Evolutionary conservation across 2,797 vertebrate species (phyloP).

Genomic region (Margarornis squamiger): DNA sequence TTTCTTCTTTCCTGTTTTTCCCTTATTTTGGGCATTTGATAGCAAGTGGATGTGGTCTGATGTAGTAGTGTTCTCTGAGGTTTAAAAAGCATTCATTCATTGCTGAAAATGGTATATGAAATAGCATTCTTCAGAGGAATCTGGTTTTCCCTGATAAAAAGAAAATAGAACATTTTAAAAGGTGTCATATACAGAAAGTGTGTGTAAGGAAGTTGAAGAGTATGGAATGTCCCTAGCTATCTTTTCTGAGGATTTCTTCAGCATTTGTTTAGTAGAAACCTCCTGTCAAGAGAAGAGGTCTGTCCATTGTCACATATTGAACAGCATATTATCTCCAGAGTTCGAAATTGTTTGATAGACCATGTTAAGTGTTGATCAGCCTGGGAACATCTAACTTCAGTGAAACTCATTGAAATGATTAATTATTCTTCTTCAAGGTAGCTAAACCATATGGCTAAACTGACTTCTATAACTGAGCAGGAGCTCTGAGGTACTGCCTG

Average conservation of each 20-base stretch:
- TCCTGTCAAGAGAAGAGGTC: neutral
- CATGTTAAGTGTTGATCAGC: constrained; percentile 7
- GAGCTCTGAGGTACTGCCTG: constrained; percentile 2
- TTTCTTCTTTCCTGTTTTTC: neutral
- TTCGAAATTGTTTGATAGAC: constrained; percentile 24
- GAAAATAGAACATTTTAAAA: neutral
- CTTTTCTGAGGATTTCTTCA: constrained; percentile 25
- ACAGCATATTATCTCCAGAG: constrained; percentile 31
- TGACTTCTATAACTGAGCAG: constrained; percentile 11
- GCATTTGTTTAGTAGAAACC: constrained; percentile 49
- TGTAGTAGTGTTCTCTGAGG: neutral
- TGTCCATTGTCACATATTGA: constrained; percentile 6
- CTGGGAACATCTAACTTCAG: constrained; percentile 27
- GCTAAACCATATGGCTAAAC: neutral
- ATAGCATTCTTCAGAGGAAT: neutral
- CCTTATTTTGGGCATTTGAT: neutral
- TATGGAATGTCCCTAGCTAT: neutral
- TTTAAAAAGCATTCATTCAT: neutral
- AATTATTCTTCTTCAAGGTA: constrained; percentile 47
- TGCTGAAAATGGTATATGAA: neutral
- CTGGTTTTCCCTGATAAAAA: neutral
- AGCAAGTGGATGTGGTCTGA: neutral
- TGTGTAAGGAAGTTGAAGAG: neutral
- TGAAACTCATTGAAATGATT: neutral
- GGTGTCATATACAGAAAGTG: neutral